Base-by-base conservation (phyloP, 2,113 vertebrate species). In the Promerops cafer region DNA sequence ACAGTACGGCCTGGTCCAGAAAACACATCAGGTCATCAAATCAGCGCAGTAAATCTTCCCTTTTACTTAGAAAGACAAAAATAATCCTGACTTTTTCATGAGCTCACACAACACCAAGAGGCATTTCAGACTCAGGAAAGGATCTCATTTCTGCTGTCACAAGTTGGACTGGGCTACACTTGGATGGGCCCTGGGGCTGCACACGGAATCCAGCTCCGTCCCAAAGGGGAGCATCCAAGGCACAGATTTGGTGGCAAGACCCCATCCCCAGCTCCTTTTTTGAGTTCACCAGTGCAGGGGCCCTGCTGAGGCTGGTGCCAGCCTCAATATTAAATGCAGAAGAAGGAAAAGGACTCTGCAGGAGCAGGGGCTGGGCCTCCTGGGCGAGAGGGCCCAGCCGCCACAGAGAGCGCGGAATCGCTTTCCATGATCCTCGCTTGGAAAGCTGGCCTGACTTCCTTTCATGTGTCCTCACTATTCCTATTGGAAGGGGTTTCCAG, bases 11-110 rank as follows among this genome's bases (percentile, higher is more conserved):
- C 1, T 45, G 74, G 40, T 69, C 93, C 95, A 96, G 94, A 91
- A 96, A 95, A 95, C 94, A 93, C 95, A 71, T 96, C 95, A 87
- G 93, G 95, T 95, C 94, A 96, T 89, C 94, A 76, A 88, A 94
- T 88, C 95, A 96, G 76, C 77, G 39, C 94, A 94, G 92, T 94
- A 96, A 96, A 97, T 97, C 93, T 96, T 97, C 88, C 47, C 87
- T 83, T 83, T 95, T 96, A 96, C 94, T 96, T 95, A 96, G 96
- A 96, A 97, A 96, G 94, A 96, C 93, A 96, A 96, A 97, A 96
- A 97, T 96, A 96, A 94, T 80, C 78, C 63, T 75, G 92, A 70
- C 93, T 94, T 91, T 94, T 91, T 94, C 60, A 96, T 93, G 96
- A 96, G 92, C 84, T 96, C 93, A 78, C 79, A 77, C 90, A 93